Percentiles rank a stretch among this genome's conserved stretches.
These are phyloP conservation scores for Myripristis jacobus DNA, from an alignment of 2,797 vertebrate species.

Conservation along the genomic window DNA sequence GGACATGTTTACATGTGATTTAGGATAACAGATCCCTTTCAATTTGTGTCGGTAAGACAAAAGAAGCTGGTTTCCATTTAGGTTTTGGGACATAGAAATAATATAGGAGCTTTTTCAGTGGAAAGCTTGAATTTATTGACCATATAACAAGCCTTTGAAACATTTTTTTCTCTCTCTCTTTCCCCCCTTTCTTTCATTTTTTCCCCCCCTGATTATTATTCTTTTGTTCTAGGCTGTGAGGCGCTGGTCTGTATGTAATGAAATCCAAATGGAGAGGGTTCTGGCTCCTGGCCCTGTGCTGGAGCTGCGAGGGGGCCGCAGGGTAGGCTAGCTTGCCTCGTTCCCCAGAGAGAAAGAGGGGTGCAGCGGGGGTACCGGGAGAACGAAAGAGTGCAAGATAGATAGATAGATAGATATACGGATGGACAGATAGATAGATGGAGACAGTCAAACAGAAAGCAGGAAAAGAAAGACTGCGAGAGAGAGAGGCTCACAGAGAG, in stretches of 20 bases:
- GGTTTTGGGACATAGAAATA: constrained; percentile 46
- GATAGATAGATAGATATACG: not conserved
- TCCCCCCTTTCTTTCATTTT: constrained; percentile 26
- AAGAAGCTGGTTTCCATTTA: constrained; percentile 60
- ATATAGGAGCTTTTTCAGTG: constrained; percentile 33
- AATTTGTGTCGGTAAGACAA: constrained; percentile 36
- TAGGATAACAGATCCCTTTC: constrained; percentile 49
- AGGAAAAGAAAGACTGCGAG: too few relatives aligned
- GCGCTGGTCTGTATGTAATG: constrained; percentile 72
- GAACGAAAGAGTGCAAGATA: not conserved
- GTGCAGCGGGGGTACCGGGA: too few relatives aligned
- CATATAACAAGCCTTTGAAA: constrained; percentile 72
- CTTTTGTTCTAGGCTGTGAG: constrained; percentile 67
- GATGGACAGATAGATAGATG: constrained; percentile 18
- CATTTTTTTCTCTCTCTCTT: constrained; percentile 1
- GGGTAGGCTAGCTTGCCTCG: constrained; percentile 12
- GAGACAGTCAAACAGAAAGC: too few relatives aligned
- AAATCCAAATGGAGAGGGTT: constrained; percentile 77
- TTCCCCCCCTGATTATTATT: constrained; percentile 66
- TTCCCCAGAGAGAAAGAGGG: constrained; percentile 13
- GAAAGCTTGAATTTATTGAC: constrained; percentile 72
- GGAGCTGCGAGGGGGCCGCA: constrained; percentile 34
- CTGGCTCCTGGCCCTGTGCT: constrained; percentile 59
- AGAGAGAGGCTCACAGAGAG: too few relatives aligned
- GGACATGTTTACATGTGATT: constrained; percentile 59